A percentile compares a stretch with the other conserved stretches of the same genome.
These are phyloP conservation scores for Cochlearius cochlearius DNA, from an alignment of 2,113 vertebrate genomes.

Conservation along the genomic window DNA sequence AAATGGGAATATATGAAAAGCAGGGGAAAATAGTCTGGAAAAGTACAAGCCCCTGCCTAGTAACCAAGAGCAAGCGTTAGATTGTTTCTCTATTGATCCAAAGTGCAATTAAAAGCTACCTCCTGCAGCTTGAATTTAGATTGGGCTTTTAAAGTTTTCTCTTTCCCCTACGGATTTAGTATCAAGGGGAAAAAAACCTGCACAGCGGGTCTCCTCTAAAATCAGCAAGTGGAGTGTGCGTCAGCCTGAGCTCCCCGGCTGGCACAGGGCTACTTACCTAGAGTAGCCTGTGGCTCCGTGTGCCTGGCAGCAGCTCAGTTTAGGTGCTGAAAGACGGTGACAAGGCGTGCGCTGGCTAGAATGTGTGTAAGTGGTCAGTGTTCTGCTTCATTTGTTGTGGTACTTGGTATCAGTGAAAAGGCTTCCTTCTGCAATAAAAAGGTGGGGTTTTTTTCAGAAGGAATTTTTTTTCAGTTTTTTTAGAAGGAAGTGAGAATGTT, in stretches of 20 bases:
- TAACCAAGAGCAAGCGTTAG: not conserved
- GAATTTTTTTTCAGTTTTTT: not conserved
- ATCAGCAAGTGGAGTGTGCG: not conserved
- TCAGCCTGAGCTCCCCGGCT: not conserved
- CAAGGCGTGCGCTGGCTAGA: not conserved
- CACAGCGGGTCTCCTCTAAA: not conserved
- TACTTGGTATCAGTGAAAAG: not conserved
- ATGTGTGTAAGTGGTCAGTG: not conserved
- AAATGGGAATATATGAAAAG: not conserved
- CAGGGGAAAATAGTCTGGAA: not conserved
- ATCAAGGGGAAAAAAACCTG: not conserved
- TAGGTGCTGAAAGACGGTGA: not conserved
- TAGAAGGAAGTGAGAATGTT: not conserved
- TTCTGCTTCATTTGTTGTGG: not conserved
- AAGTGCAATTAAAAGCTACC: constrained; percentile 46
- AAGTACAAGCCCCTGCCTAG: constrained; percentile 12
- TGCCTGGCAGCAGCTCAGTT: not conserved
- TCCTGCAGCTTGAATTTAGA: constrained; percentile 47
- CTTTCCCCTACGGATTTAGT: not conserved
- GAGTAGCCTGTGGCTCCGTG: not conserved
- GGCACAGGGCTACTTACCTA: not conserved
- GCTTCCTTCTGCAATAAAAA: not conserved
- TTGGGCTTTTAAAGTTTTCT: not conserved
- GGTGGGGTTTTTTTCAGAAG: not conserved
- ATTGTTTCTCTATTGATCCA: constrained; percentile 22